Percentiles rank a stretch among this genome's conserved stretches.
Evolutionary conservation across 2,113 vertebrate genomes (phyloP).

Genomic region (Vanacampus margaritifer): DNA sequence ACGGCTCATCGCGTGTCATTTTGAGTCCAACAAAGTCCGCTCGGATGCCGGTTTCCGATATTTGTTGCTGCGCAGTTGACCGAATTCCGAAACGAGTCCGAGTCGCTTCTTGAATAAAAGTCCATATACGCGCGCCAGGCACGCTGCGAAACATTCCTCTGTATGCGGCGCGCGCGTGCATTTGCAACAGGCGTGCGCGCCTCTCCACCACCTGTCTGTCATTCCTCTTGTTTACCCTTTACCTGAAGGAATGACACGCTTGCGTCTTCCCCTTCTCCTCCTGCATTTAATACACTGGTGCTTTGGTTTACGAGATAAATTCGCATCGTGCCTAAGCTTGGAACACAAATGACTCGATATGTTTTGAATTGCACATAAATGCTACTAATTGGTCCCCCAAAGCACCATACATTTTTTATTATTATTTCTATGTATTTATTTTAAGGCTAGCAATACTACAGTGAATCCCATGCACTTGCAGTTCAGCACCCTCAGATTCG

Average conservation of each 20-base stretch:
- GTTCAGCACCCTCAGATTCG: too few relatives aligned
- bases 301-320: background rate
- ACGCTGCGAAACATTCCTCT: constrained; percentile 37
- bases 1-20: background rate
- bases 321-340: background rate
- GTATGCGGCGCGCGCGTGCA: constrained; percentile 20
- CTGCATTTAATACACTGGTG: background rate
- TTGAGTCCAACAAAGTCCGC: background rate
- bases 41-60: background rate
- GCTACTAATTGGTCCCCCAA: too few relatives aligned
- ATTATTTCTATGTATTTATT: too few relatives aligned
- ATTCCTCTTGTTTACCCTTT: background rate
- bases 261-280: background rate
- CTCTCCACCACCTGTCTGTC: background rate
- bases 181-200: background rate
- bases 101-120: constrained; percentile 18
- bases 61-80: background rate
- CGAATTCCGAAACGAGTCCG: background rate
- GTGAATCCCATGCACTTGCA: too few relatives aligned
- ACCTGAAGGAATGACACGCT: background rate
- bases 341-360: too few relatives aligned
- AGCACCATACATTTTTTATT: too few relatives aligned
- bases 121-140: constrained; percentile 24
- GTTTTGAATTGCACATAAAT: too few relatives aligned
- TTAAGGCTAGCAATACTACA: too few relatives aligned